phyloP scores from a whole-genome alignment of 2,888 invertebrate genomes.

The Epirrhoe alternata region DNA sequence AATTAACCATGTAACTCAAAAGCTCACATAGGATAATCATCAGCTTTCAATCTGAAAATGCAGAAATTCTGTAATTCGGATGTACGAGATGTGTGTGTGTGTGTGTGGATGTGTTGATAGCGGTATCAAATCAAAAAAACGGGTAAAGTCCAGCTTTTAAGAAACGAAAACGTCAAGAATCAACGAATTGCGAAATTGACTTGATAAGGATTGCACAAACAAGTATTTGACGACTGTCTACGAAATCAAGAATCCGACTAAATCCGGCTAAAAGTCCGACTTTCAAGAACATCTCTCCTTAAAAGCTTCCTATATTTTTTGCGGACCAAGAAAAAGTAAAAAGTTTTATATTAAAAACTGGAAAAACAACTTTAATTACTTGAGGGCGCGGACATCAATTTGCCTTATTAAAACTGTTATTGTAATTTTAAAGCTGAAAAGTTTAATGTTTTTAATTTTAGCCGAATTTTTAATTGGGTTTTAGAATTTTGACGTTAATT shows the following conservation, averaged over 20 bases:
- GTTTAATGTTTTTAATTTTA: slow-evolving; percentile 43
- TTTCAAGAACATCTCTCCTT: slow-evolving; percentile 5
- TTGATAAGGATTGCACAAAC: too few relatives aligned
- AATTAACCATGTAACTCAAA: neutral
- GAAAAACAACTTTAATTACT: slow-evolving; percentile 78
- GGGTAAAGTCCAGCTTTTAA: too few relatives aligned
- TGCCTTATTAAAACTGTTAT: slow-evolving; percentile 59
- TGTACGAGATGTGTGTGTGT: too few relatives aligned
- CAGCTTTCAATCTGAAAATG: too few relatives aligned
- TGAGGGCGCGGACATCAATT: slow-evolving; percentile 62
- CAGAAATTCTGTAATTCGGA: too few relatives aligned
- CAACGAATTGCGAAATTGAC: too few relatives aligned
- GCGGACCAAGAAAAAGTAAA: slow-evolving; percentile 63
- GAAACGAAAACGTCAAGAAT: too few relatives aligned
- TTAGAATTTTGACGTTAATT: slow-evolving; percentile 24
- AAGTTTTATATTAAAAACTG: slow-evolving; percentile 77
- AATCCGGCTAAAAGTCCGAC: neutral
- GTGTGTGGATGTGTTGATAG: too few relatives aligned
- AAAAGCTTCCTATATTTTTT: slow-evolving; percentile 38
- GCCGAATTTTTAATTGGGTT: slow-evolving; percentile 38
- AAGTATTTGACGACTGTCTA: too few relatives aligned
- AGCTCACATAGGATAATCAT: too few relatives aligned
- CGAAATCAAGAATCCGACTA: neutral
- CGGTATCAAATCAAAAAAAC: too few relatives aligned
- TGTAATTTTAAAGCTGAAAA: slow-evolving; percentile 54